Base-by-base conservation (phyloP, 1,140 invertebrate genomes). In the Drosophila nigrodunni region DNA sequence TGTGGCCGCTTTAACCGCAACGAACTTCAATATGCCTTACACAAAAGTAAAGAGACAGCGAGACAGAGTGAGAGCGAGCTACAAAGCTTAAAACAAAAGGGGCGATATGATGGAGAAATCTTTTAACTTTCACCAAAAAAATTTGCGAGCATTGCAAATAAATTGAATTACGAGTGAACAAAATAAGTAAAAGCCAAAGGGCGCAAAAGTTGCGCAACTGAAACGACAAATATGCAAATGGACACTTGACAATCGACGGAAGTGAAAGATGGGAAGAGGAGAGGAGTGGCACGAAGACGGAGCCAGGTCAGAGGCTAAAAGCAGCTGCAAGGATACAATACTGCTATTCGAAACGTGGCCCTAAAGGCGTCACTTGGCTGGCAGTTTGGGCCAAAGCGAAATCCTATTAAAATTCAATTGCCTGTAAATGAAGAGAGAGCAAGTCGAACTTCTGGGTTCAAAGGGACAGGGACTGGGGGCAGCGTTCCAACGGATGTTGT, bases 331-430 rank as follows among this genome's bases (percentile, higher is more conserved):
- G 50, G 47, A 37, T 34, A 58, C 54, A 68, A 13, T 35, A 37
- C 49, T 30, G 25, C 21, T n/a, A 10, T 5, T 30, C 25, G 15
- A 15, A 71, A 55, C 41, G 13, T 35, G 35, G 61, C 41, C 11
- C 50, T 43, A 34, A 69, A 61, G 49, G 41, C 13, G 25, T 11
- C 43, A 52, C 25, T 30, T 30, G 61, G 47, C 37, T 8, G 46
- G 10, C 9, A 15, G 74, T 71, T 73, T 57, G 77, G 60, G 37
- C 52, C 61, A 65, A 87, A 55, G 68, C 50, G 49, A 62, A 85
- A 78, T 81, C 72, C 86, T 69, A 89, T 89, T 89, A 90, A 89
- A 89, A 89, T 89, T 89, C 85, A 89, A 89, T 89, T 89, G 86
- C 66, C 85, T 81, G 85, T 89, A 85, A 89, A 89, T 79, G 77